Evolutionary conservation across 2,797 vertebrate genomes (phyloP), one percentile per base, ranked within the genome.

Genomic region (Botia almorhae): DNA sequence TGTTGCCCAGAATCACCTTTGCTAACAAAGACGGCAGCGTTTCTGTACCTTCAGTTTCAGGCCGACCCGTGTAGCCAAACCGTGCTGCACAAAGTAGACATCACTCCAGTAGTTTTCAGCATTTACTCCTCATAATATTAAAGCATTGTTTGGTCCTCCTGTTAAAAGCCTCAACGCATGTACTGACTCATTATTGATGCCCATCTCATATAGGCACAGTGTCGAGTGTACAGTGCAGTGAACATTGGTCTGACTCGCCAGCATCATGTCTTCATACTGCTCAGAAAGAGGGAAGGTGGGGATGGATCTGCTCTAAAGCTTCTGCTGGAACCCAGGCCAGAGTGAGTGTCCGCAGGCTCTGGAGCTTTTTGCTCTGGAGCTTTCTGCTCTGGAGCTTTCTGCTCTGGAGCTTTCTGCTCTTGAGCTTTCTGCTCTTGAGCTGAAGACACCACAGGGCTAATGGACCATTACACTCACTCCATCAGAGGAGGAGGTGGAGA

Each of bases 131-230:
- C 70, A 77, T 79, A 76, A 65, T 50, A 56, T 33, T 43, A 80
- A 55, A 64, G n/a, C 11, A 26, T 83, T 78, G 46, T 83, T 83
- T 69, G 53, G 63, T 61, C 75, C 7, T 13, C 65, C 77, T 67
- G 65, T 75, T 80, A 73, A 81, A 84, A 80, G 56, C 76, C 71
- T 82, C 39, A 19, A 82, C 36, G 13, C 14, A 71, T 81, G 61
- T 77, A 68, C 68, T 46, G 10, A 8, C 43, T 69, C 81, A 87
- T 87, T 85, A 86, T 87, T 86, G 21, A 87, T 86, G 68, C 43
- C 29, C 36, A 33, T 48, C 14, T 46, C 60, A 64, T 74, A 58
- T 71, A 79, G 82, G 80, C 68, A 80, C 23, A 26, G 23, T 26
- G 23, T 26, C 23, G 55, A 53, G 43, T 26, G 46, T 68, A n/a